These are phyloP conservation scores for Nerophis lumbriciformis DNA, from an alignment of 2,113 vertebrate species.

Conservation along the genomic window DNA sequence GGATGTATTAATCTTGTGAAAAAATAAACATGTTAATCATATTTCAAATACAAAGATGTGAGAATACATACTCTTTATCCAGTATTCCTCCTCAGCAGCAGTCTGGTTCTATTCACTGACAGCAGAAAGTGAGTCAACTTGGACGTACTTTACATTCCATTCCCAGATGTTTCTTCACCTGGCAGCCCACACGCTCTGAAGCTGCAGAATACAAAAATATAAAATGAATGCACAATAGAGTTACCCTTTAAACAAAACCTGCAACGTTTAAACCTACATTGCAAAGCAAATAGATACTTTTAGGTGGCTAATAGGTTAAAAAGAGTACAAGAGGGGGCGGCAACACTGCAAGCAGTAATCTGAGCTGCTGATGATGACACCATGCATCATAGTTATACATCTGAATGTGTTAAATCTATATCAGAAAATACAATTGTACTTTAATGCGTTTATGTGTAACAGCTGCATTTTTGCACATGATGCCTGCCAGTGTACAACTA, in stretches of 20 bases:
- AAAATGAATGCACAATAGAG: slow-evolving; percentile 3
- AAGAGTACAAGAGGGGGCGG: slow-evolving; percentile 39
- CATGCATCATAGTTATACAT: too few species aligned
- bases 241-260: background rate
- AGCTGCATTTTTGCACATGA: too few species aligned
- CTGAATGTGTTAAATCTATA: too few species aligned
- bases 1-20: too few species aligned
- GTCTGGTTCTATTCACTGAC: background rate
- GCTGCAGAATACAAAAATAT: slow-evolving; percentile 5
- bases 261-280: background rate
- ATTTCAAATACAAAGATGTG: too few species aligned
- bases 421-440: too few species aligned
- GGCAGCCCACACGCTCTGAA: slow-evolving; percentile 3
- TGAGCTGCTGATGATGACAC: slow-evolving; percentile 31
- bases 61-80: background rate
- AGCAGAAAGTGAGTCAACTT: slow-evolving; percentile 12
- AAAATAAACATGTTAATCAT: too few species aligned
- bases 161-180: slow-evolving; percentile 10
- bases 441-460: too few species aligned
- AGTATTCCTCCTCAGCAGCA: slow-evolving; percentile 8
- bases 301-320: slow-evolving; percentile 1
- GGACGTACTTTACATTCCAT: slow-evolving; percentile 2
- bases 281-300: background rate
- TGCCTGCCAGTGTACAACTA: too few species aligned
- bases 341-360: slow-evolving; percentile 29